phyloP scores from a whole-genome alignment of 2,113 vertebrate species.

The Myanophis thanlyinensis region DNA sequence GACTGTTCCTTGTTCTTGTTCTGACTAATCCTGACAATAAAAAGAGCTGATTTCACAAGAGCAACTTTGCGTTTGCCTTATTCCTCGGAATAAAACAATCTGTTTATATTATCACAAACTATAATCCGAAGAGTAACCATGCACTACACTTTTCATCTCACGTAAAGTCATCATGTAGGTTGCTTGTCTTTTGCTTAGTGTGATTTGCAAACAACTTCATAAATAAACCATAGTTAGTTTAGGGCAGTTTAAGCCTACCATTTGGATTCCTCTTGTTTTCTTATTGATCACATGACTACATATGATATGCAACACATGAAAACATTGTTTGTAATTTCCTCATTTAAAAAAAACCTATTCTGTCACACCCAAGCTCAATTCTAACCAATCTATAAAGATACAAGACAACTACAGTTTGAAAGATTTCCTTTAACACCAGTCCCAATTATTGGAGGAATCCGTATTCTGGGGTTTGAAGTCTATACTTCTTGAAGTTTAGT shows the following conservation, averaged over 20 bases:
- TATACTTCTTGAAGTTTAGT: neutral
- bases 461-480: neutral
- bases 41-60: too few species aligned
- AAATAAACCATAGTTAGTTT: neutral
- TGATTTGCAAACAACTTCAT: neutral
- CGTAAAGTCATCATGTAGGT: neutral
- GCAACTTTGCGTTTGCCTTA: too few species aligned
- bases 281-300: neutral
- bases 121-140: neutral
- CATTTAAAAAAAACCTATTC: neutral
- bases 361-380: neutral
- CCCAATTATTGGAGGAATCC: neutral
- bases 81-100: too few species aligned
- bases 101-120: neutral
- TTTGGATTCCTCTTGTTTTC: neutral
- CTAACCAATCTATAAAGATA: neutral
- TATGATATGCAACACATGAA: neutral
- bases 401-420: neutral
- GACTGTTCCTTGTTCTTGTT: too few species aligned
- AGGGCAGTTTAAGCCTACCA: neutral
- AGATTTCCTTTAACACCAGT: neutral
- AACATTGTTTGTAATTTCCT: neutral
- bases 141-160: neutral
- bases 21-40: too few species aligned
- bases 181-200: neutral